Percentiles rank a stretch among this genome's conserved stretches.
Evolutionary conservation across 2,888 invertebrate species (phyloP).

Genomic region (Andrena hattorfiana): DNA sequence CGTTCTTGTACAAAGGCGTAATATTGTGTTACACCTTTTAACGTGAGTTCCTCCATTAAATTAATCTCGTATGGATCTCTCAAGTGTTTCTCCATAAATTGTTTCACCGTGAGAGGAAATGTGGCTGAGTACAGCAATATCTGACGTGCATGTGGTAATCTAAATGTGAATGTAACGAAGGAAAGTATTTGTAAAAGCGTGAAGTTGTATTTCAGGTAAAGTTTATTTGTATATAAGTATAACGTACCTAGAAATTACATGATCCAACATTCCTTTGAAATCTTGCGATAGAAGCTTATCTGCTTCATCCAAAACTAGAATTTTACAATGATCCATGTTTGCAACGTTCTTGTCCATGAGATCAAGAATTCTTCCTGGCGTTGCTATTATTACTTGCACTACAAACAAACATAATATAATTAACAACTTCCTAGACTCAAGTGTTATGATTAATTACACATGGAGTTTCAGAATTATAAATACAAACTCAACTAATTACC

Average conservation of each 20-base stretch:
- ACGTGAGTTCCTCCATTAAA: constrained; percentile 99
- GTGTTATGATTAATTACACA: neutral
- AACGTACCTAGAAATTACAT: constrained; percentile 92
- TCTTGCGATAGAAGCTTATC: constrained; percentile 99
- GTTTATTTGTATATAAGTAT: neutral
- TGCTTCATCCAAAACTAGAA: constrained; percentile 99
- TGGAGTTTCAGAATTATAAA: too few species aligned
- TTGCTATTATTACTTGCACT: constrained; percentile 99
- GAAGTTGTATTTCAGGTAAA: neutral
- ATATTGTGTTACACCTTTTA: constrained; percentile 99
- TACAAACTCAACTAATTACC: too few species aligned
- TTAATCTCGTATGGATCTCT: constrained; percentile 99
- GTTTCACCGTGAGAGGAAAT: constrained; percentile 98
- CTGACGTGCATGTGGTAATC: constrained; percentile 97
- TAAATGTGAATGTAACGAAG: constrained; percentile 79
- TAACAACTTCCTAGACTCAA: constrained; percentile 10
- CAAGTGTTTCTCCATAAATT: constrained; percentile 99
- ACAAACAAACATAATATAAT: constrained; percentile 59
- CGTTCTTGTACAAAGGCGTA: constrained; percentile 99
- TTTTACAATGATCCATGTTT: constrained; percentile 97
- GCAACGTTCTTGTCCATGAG: constrained; percentile 99
- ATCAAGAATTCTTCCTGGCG: constrained; percentile 99
- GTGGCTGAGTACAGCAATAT: constrained; percentile 99
- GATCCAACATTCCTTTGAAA: constrained; percentile 99
- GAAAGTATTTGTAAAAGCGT: neutral